Evolutionary conservation across 2,113 vertebrate genomes (phyloP).

Genomic region (Grammomys surdaster): DNA sequence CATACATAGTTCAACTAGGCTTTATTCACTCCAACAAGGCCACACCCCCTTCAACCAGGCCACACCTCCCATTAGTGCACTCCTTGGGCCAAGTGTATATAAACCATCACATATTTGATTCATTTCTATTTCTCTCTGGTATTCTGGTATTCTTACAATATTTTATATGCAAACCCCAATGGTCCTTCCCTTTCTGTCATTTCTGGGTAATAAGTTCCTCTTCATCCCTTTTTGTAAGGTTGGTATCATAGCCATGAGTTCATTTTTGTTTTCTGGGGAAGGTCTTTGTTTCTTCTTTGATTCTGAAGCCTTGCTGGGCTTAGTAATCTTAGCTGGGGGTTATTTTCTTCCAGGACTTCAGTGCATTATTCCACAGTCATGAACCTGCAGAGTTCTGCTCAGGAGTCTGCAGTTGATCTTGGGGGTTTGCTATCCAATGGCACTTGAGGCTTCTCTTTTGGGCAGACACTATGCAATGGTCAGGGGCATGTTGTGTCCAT

Average conservation of each 20-base stretch:
- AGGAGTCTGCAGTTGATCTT: background rate
- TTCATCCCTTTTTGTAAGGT: too few relatives aligned
- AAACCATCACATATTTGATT: background rate
- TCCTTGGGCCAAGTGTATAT: too few relatives aligned
- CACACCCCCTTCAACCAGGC: too few relatives aligned
- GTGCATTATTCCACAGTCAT: fast-evolving
- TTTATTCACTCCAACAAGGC: too few relatives aligned
- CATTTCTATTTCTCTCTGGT: background rate
- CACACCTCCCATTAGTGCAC: too few relatives aligned
- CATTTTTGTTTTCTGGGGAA: background rate
- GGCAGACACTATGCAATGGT: background rate
- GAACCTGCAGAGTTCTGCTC: background rate
- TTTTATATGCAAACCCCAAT: background rate
- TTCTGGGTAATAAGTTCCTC: background rate
- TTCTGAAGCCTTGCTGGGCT: background rate
- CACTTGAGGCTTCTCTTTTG: background rate
- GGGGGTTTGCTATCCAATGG: background rate
- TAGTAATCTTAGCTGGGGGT: background rate
- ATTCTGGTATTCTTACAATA: background rate
- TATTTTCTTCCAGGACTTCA: background rate
- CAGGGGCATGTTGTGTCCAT: background rate
- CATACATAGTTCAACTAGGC: too few relatives aligned
- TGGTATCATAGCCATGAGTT: background rate
- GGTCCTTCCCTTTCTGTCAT: background rate
- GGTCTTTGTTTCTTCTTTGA: background rate